Base-by-base conservation (phyloP, 2,888 invertebrate genomes). In the Colostygia pectinataria region DNA sequence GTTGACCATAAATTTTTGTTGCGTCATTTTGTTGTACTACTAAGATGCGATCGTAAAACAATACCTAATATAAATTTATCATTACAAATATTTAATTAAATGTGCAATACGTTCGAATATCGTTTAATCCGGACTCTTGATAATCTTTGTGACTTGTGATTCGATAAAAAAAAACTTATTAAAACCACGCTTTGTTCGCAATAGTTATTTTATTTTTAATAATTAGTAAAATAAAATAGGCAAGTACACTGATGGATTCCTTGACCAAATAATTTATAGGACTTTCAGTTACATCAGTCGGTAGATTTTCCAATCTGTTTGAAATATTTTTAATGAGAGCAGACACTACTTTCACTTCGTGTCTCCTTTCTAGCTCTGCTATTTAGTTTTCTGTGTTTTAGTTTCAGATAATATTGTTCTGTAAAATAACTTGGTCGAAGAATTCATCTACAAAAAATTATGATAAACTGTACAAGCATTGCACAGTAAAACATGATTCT, bases 181-280 rank as follows among this genome's bases (percentile, higher is more conserved):
- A 82, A 81, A 75, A 71, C 61, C 68, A 58, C 55, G 58, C 55
- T 66, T 70, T 68, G 71, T 77, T 81, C 65, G 74, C 74, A 86
- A 80, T 85, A 85, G 76, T 87, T 86, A 83, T 85, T 86, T 87
- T 77, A 63, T 83, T 85, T 86, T 87, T 77, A 63, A 52, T 46
- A 58, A 86, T 84, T 84, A 86, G 83, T 87, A 84, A 83, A 86
- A 77, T 87, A 87, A 83, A 86, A n/a, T n/a, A n/a, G n/a, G n/a
- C n/a, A n/a, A n/a, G n/a, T n/a, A 86, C 83, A 84, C 25, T 76
- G 75, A 85, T 80, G 75, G 82, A 87, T 46, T 18, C 46, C 43
- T 42, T 46, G 46, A 47, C 29, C 52, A 52, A 42, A 23, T 32
- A 13, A 38, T 23, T 7, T 13, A 24, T 9, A 7, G 9, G 1